Conservation (phyloP, 2,888 invertebrate genomes). For the Hanleya hanleyi region DNA sequence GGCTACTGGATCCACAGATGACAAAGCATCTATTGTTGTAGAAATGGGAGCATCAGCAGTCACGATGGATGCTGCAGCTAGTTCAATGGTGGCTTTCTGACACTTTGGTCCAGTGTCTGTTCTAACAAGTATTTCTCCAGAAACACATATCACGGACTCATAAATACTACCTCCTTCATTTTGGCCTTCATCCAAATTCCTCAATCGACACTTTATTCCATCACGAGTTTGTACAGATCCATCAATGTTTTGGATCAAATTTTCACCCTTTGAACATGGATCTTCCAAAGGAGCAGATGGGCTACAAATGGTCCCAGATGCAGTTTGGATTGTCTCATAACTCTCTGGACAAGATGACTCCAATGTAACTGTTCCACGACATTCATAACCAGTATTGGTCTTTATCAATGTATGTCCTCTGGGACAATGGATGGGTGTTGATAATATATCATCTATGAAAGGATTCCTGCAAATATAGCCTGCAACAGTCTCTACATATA, state of each 20-base stretch:
- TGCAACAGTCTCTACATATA: conserved; percentile 1
- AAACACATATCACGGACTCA: neutral
- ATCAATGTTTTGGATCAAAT: no score
- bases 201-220: no score
- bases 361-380: conserved; percentile 13
- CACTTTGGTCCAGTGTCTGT: neutral
- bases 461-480: conserved; percentile 6
- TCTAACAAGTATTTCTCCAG: neutral
- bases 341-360: conserved; percentile 39
- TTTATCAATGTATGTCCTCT: neutral
- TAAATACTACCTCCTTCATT: no score
- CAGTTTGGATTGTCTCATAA: conserved; percentile 27
- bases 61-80: neutral
- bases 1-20: neutral
- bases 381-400: neutral
- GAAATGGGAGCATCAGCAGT: no score
- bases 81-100: neutral
- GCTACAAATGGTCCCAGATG: neutral
- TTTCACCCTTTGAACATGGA: no score
- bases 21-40: no score
- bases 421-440: neutral
- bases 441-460: neutral
- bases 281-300: neutral
- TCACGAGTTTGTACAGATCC: no score
- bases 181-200: no score